phyloP scores from a whole-genome alignment of 2,888 invertebrate genomes.

The Carcina quercana region DNA sequence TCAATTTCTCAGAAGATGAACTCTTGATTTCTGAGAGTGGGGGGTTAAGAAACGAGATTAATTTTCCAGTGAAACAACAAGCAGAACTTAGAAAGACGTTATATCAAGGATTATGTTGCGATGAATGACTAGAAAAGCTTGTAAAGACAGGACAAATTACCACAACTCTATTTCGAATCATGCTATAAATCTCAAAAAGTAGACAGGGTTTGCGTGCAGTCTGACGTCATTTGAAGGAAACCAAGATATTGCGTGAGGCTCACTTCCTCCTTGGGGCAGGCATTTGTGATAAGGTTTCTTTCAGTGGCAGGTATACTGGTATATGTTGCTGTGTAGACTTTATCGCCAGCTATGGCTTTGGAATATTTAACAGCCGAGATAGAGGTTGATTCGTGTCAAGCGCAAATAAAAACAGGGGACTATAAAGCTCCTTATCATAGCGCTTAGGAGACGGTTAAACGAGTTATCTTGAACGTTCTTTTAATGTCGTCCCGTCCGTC shows the following conservation, averaged over 20 bases:
- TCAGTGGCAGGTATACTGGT: conserved; percentile 7
- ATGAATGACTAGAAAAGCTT: no score
- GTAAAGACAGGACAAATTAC: no score
- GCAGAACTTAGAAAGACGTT: no score
- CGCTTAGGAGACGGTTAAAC: conserved; percentile 37
- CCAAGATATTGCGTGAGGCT: conserved; percentile 9
- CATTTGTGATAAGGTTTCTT: conserved; percentile 15
- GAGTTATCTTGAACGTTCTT: conserved; percentile 35
- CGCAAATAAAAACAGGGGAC: conserved; percentile 52
- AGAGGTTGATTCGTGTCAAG: conserved; percentile 53
- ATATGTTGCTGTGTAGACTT: conserved; percentile 5
- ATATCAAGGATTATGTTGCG: no score
- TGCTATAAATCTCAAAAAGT: no score
- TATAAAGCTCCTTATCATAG: conserved; percentile 53
- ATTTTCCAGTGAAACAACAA: no score
- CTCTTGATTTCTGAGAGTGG: no score
- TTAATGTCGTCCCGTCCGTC: background rate
- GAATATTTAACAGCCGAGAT: conserved; percentile 37
- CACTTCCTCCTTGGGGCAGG: conserved; percentile 10
- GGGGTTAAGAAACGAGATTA: no score
- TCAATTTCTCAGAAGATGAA: no score
- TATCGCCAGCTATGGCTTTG: conserved; percentile 18
- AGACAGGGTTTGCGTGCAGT: no score
- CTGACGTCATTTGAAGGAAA: no score
- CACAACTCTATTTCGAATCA: no score